phyloP scores from a whole-genome alignment of 2,113 vertebrate genomes.

The Carassius carassius region DNA sequence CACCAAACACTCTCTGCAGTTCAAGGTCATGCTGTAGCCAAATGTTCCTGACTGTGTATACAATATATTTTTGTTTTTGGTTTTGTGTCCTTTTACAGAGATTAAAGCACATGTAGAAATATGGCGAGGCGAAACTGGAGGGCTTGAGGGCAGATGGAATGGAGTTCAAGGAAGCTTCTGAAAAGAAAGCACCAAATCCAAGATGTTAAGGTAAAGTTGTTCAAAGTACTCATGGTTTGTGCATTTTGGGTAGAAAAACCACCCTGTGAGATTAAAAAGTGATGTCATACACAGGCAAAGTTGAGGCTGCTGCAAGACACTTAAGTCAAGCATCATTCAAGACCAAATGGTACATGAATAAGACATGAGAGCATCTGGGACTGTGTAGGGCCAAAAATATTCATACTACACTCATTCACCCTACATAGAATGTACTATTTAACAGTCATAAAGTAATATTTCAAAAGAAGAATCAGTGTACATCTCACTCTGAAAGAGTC shows the following conservation, averaged over 20 bases:
- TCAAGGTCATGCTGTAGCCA: neutral
- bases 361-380: conserved; percentile 22
- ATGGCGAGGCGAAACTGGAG: neutral
- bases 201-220: neutral
- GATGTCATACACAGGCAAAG: neutral
- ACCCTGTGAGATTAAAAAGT: neutral
- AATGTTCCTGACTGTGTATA: neutral
- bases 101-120: neutral
- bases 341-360: conserved; percentile 39
- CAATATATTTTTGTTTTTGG: neutral
- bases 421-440: neutral
- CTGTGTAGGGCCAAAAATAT: conserved; percentile 1
- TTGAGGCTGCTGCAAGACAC: conserved; percentile 22
- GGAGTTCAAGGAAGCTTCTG: conserved; percentile 3
- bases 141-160: neutral
- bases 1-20: neutral
- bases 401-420: too few species aligned
- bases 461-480: neutral
- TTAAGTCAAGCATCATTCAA: conserved; percentile 9
- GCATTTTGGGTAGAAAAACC: neutral
- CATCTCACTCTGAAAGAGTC: neutral
- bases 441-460: neutral
- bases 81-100: conserved; percentile 10
- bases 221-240: neutral
- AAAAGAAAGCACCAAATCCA: neutral